phyloP scores from a whole-genome alignment of 2,797 vertebrate genomes.

The Forpus xanthops region DNA sequence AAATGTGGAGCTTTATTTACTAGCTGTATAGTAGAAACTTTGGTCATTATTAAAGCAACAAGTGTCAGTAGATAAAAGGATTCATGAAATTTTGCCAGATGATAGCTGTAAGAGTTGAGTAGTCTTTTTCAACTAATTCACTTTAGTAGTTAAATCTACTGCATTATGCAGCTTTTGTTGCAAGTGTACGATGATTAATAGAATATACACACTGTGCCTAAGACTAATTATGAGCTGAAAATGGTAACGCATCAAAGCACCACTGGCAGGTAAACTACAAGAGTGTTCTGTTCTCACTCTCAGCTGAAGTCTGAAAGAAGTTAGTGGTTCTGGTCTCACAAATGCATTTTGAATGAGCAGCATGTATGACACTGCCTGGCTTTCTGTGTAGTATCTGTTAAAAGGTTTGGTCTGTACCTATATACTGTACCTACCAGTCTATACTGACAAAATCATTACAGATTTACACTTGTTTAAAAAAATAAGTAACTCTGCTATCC shows the following conservation, averaged over 20 bases:
- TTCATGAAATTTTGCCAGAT: not conserved
- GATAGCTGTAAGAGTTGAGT: not conserved
- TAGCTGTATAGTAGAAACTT: not conserved
- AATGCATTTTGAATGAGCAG: not conserved
- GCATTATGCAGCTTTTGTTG: not conserved
- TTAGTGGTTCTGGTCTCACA: not conserved
- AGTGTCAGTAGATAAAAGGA: not conserved
- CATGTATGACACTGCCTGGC: not conserved
- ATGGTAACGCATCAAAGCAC: not conserved
- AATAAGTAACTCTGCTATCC: not conserved
- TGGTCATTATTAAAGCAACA: not conserved
- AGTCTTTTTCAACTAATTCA: not conserved
- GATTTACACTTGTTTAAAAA: not conserved
- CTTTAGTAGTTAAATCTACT: not conserved
- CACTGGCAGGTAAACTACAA: not conserved
- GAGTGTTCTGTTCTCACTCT: not conserved
- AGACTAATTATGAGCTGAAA: not conserved
- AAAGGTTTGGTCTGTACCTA: not conserved
- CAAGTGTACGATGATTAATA: not conserved
- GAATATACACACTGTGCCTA: not conserved
- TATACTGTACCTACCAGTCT: too few relatives aligned
- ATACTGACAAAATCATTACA: not conserved
- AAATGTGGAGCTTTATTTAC: not conserved
- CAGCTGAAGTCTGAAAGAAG: not conserved
- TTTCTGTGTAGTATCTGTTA: not conserved